These are phyloP conservation scores for Psettodes erumei DNA, from an alignment of 2,113 vertebrate species.

Conservation along the genomic window DNA sequence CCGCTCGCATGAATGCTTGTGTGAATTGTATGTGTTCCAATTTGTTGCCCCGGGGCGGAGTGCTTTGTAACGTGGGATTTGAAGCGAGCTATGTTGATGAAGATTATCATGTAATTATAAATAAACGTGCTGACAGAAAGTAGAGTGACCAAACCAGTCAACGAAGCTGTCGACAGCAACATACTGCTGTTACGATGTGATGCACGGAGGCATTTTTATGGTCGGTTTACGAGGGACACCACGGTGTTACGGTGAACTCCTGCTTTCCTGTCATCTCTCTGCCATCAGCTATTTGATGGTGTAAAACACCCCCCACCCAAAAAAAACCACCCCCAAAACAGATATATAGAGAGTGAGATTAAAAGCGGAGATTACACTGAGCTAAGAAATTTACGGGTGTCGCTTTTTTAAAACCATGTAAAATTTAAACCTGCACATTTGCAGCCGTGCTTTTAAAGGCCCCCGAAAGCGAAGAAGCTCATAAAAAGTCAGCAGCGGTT, in stretches of 20 bases:
- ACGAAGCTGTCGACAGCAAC: no score
- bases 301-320: neutral
- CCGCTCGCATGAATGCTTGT: no score
- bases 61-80: neutral
- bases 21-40: no score
- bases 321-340: no score
- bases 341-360: neutral
- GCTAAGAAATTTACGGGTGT: neutral
- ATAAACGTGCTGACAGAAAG: neutral
- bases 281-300: neutral
- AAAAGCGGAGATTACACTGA: neutral
- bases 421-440: slow-evolving; percentile 17
- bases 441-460: neutral
- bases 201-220: neutral
- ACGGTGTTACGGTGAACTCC: neutral
- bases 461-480: slow-evolving; percentile 10
- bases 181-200: neutral
- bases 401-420: neutral
- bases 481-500: slow-evolving; percentile 26
- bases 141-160: neutral
- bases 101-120: neutral
- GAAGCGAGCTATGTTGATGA: no score
- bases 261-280: neutral
- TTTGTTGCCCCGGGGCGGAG: neutral
- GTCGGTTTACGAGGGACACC: neutral